Base-by-base conservation (phyloP, 2,888 invertebrate genomes). In the Loripinus fragilis region DNA sequence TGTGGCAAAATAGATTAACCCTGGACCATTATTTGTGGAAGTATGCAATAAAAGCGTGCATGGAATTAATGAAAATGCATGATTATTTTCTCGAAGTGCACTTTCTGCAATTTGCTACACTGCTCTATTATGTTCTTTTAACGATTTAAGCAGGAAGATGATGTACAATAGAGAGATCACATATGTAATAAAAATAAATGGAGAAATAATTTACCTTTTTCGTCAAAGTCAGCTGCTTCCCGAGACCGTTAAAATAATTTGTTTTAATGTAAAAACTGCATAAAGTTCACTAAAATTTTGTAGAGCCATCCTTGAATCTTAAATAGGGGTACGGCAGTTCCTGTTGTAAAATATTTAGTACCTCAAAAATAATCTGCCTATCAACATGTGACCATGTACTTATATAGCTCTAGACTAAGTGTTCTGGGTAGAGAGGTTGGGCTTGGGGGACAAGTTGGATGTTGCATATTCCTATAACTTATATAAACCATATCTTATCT, bases 31-130 rank as follows among this genome's bases (percentile, higher is more conserved):
- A 60, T 60, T 60, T 60, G 60, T 17, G 28, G 60, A 60, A 60
- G 33, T 33, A 60, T 60, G 60, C 60, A 33, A 60, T 60, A 60
- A 60, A 60, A 60, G 23, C 60, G 23, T 60, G 60, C 60, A 60
- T 60, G 12, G 60, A 60, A 60, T 60, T 60, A 60, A 60, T 60
- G 60, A 60, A 60, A 60, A 60, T 60, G 60, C 60, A 60, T 30
- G 60, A 28, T 60, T 60, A 33, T 60, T 60, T 60, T 60, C 60
- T 30, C 10, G 60, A 60, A 60, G 25, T 60, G 60, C 60, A 60
- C 60, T 60, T 60, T 60, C 60, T 7, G 28, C 3, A 30, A n/a
- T 28, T 60, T 60, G 28, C 60, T 30, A 60, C 60, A 60, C 60
- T 33, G 8, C 20, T 8, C 33, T 12, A 33, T 60, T 60, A 60